phyloP scores from a whole-genome alignment of 2,113 vertebrate species.

The Dissostichus mawsoni region DNA sequence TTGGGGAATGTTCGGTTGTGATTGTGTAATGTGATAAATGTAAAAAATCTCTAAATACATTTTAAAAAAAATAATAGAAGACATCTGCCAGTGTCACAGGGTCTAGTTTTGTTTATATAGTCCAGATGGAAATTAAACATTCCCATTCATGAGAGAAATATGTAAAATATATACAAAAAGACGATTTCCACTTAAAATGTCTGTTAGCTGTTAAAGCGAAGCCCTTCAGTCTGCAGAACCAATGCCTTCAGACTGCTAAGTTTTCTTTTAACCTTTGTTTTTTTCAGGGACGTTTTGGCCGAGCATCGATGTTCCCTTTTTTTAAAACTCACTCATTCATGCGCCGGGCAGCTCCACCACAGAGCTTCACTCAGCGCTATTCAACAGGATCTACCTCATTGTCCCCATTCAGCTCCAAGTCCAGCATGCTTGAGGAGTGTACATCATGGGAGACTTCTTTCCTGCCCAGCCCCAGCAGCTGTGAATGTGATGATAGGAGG shows the following conservation, averaged over 20 bases:
- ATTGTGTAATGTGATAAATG: too few relatives aligned
- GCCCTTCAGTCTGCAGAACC: conserved; percentile 8
- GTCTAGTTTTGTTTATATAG: neutral
- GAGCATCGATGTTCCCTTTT: conserved; percentile 9
- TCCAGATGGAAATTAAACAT: neutral
- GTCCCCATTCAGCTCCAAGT: conserved; percentile 26
- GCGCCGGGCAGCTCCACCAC: neutral
- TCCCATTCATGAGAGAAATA: neutral
- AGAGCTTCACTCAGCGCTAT: conserved; percentile 17
- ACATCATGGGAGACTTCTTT: conserved; percentile 57
- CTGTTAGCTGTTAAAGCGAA: neutral
- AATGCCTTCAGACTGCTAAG: conserved; percentile 15
- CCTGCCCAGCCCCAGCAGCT: conserved; percentile 62
- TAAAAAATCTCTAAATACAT: too few relatives aligned
- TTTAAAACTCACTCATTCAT: conserved; percentile 27
- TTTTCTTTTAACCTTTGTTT: conserved; percentile 36
- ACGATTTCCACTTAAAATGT: neutral
- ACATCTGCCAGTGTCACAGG: neutral
- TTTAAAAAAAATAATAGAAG: too few relatives aligned
- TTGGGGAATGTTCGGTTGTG: too few relatives aligned
- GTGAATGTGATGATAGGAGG: conserved; percentile 71
- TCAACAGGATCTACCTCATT: conserved; percentile 20
- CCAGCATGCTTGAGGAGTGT: conserved; percentile 33
- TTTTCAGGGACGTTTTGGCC: conserved; percentile 25
- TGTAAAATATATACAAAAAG: neutral